Base-by-base conservation (phyloP, 2,888 invertebrate species). In the Drosophila silvestris region DNA sequence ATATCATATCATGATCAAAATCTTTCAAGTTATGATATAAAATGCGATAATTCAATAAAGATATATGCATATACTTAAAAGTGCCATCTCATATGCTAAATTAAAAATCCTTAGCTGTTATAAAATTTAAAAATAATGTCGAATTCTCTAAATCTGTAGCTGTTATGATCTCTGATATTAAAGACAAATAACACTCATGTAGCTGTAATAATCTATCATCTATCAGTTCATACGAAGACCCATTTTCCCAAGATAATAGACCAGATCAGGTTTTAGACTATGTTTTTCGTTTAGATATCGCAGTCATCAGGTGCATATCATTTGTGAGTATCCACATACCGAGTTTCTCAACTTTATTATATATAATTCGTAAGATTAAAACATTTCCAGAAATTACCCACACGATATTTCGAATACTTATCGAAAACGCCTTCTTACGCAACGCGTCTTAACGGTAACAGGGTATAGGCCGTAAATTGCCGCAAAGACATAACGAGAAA, bases 381-480 rank as follows among this genome's bases (percentile, higher is more conserved):
- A 5, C 28, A 52, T 52, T 30, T 30, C 12, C 19, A 30, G 26
- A 26, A 26, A 2, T 26, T 26, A 50, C 4, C 26, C 22, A 7
- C 0, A 26, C 19, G 10, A 52, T 28, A 52, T 12, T n/a, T 52
- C 32, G 28, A n/a, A 52, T 14, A 26, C 16, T 4, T 14, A 33
- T 35, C 33, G 22, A 53, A 33, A 22, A 30, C 7, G 7, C 26
- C 14, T 22, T 56, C 28, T 35, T 28, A 56, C 47, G 10, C n/a
- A 9, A n/a, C 16, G 4, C n/a, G 35, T 2, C 33, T 12, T 35
- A 35, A 58, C 67, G 51, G 57, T 28, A 52, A 44, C 26, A 73
- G 72, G 72, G 72, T 65, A 73, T 56, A 60, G 83, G 69, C 39
- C 64, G 77, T 85, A 89, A 89, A 86, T 81, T 89, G 74, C 70